Conservation (phyloP, 1,140 invertebrate species). For the Drosophila repleta region DNA sequence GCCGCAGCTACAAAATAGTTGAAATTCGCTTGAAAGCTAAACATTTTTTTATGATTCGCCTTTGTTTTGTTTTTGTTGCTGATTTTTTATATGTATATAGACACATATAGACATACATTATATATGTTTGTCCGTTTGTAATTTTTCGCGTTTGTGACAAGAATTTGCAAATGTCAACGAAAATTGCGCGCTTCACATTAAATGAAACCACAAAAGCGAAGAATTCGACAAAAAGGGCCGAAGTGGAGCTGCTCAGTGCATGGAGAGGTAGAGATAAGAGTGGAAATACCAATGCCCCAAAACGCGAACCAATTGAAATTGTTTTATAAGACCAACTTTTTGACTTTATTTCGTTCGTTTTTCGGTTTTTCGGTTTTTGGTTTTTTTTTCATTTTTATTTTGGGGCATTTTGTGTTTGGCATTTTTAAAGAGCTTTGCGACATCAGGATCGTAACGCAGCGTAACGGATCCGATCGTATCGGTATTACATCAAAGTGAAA, state of each 20-base stretch:
- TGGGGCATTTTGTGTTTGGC: slow-evolving; percentile 56
- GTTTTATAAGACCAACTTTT: slow-evolving; percentile 54
- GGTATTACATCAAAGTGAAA: slow-evolving; percentile 44
- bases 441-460: slow-evolving; percentile 28
- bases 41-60: slow-evolving; percentile 41
- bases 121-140: slow-evolving; percentile 18
- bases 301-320: slow-evolving; percentile 69
- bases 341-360: slow-evolving; percentile 25
- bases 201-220: slow-evolving; percentile 31
- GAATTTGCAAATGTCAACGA: slow-evolving; percentile 81
- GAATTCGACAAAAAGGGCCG: slow-evolving; percentile 63
- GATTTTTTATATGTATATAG: slow-evolving; percentile 4
- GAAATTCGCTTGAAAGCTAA: slow-evolving; percentile 62
- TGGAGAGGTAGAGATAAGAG: background rate
- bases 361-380: slow-evolving; percentile 13
- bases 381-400: slow-evolving; percentile 23
- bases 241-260: slow-evolving; percentile 31
- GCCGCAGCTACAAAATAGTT: slow-evolving; percentile 64
- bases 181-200: slow-evolving; percentile 73
- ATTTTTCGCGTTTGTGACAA: slow-evolving; percentile 70
- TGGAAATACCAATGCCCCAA: slow-evolving; percentile 47
- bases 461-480: slow-evolving; percentile 11
- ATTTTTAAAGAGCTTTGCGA: slow-evolving; percentile 36
- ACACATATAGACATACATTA: no score
- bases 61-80: background rate